Conservation (phyloP, 2,797 vertebrate species). For the Syngnathus rostellatus region DNA sequence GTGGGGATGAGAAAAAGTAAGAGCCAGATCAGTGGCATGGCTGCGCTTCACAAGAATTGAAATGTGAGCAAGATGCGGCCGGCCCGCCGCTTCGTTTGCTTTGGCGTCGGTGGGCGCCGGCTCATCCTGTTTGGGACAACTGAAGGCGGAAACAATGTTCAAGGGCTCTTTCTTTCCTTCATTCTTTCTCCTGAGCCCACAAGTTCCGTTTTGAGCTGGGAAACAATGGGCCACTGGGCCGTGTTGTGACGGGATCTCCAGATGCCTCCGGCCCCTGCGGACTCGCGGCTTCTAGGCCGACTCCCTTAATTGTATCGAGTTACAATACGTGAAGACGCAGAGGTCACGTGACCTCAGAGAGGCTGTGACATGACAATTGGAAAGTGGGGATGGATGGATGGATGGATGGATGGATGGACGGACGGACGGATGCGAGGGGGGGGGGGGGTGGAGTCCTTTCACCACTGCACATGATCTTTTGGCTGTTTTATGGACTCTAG, state of each 20-base stretch:
- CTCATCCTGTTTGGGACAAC: constrained; percentile 61
- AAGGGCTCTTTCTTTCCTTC: constrained; percentile 26
- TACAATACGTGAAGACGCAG: constrained; percentile 32
- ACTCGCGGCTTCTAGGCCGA: constrained; percentile 13
- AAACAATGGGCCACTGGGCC: constrained; percentile 55
- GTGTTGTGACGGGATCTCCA: constrained; percentile 65
- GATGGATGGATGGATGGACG: not conserved
- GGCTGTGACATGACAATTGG: constrained; percentile 14
- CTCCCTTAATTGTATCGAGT: constrained; percentile 36
- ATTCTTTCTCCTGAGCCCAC: constrained; percentile 34
- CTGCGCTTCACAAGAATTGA: constrained; percentile 12
- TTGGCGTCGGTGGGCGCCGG: constrained; percentile 35
- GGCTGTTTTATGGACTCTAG: not conserved
- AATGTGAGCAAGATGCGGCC: not conserved
- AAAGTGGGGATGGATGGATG: not conserved
- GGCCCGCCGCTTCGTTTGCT: not conserved
- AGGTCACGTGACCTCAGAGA: constrained; percentile 7
- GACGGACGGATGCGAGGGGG: not conserved
- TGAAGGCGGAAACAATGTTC: constrained; percentile 57
- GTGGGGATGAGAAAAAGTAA: constrained; percentile 39
- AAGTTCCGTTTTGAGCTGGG: constrained; percentile 49
- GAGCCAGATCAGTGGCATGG: constrained; percentile 45
- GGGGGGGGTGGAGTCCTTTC: constrained; percentile 7
- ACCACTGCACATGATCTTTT: not conserved
- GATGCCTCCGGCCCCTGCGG: constrained; percentile 54